Conservation (phyloP, 2,797 vertebrate genomes). For the Cossypha niveicapilla region DNA sequence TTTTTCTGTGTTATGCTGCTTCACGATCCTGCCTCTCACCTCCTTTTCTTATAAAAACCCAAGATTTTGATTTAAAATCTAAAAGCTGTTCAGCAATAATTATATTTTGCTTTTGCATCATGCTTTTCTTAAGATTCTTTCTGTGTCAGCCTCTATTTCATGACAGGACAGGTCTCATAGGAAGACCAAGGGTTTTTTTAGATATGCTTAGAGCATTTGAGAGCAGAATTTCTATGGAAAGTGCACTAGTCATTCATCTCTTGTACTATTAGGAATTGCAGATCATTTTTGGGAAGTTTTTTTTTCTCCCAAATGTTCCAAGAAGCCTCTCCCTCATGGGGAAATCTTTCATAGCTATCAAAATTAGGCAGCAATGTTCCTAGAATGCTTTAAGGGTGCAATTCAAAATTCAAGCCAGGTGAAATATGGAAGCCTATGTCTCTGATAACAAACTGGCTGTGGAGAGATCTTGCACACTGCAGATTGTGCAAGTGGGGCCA, state of each 20-base stretch:
- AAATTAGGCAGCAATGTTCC: not conserved
- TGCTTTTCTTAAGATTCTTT: not conserved
- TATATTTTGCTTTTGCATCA: not conserved
- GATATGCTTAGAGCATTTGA: not conserved
- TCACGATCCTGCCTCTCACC: not conserved
- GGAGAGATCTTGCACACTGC: not conserved
- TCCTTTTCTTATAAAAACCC: not conserved
- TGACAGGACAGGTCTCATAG: not conserved
- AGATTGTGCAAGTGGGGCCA: not conserved
- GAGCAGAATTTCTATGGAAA: not conserved
- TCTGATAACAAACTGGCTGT: not conserved
- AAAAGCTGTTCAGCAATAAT: not conserved
- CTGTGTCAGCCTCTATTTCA: not conserved
- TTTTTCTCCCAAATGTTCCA: not conserved
- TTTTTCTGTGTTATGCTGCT: not conserved
- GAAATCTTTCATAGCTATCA: not conserved
- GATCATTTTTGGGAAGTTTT: not conserved
- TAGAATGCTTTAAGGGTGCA: not conserved
- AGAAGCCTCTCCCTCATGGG: not conserved
- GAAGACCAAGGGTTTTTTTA: not conserved
- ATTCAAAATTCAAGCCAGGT: not conserved
- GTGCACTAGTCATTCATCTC: accelerated
- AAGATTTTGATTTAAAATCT: not conserved
- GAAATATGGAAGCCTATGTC: not conserved
- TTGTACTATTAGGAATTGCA: not conserved